These are phyloP conservation scores for Orientallactaga sibirica DNA, from an alignment of 2,797 vertebrate genomes.

Conservation along the genomic window DNA sequence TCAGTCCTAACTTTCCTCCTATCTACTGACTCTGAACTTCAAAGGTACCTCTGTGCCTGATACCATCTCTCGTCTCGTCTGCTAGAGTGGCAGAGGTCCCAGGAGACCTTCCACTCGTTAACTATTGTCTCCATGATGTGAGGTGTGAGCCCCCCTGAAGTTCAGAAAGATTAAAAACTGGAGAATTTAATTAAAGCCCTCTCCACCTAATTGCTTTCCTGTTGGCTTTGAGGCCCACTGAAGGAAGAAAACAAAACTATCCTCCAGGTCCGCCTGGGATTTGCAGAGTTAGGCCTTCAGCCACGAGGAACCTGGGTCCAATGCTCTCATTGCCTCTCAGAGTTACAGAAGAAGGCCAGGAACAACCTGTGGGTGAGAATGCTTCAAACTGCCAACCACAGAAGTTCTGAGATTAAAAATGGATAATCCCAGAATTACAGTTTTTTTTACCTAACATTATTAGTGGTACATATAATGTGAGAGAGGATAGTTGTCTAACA, in stretches of 20 bases:
- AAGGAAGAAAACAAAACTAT: conserved; percentile 75
- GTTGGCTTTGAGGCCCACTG: conserved; percentile 63
- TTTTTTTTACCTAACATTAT: background rate
- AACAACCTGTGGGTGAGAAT: background rate
- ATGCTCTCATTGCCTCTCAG: background rate
- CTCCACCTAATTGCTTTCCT: conserved; percentile 84
- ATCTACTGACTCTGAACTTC: background rate
- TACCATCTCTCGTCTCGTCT: too few species aligned
- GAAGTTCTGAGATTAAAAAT: conserved; percentile 4
- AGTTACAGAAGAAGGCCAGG: background rate
- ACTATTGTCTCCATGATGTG: conserved; percentile 48
- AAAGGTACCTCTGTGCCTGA: background rate
- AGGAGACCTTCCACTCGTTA: conserved; percentile 43
- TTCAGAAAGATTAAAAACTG: conserved; percentile 86
- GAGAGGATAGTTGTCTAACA: conserved; percentile 49
- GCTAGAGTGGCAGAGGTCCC: background rate
- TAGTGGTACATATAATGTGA: conserved; percentile 48
- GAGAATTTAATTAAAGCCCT: conserved; percentile 86
- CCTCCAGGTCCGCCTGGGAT: conserved; percentile 67
- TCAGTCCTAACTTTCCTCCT: background rate
- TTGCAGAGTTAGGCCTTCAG: conserved; percentile 73
- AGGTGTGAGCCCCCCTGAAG: conserved; percentile 84
- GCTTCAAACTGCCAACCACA: background rate
- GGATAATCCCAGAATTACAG: conserved; percentile 39
- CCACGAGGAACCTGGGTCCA: conserved; percentile 43